phyloP scores from a whole-genome alignment of 2,113 vertebrate species.

The Corydoras sp. region DNA sequence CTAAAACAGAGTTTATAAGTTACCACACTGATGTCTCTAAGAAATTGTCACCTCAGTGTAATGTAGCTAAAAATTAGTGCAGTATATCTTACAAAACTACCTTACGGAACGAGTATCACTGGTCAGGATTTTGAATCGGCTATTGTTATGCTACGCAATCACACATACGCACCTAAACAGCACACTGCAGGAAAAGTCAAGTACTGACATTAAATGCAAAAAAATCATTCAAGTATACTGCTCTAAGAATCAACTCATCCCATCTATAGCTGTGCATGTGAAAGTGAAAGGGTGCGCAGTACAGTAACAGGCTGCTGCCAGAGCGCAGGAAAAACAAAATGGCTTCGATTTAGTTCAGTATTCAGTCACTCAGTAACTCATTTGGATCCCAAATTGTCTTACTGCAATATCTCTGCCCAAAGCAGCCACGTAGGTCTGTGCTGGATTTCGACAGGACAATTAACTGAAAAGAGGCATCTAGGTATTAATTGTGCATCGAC shows the following conservation, averaged over 20 bases:
- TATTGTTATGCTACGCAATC: conserved; percentile 7
- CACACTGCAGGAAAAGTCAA: conserved; percentile 62
- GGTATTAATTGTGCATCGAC: conserved; percentile 36
- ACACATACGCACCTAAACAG: background rate
- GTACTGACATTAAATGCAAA: conserved; percentile 66
- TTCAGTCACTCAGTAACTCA: conserved; percentile 32
- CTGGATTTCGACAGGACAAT: conserved; percentile 5
- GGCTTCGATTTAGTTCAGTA: conserved; percentile 32
- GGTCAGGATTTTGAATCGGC: conserved; percentile 43
- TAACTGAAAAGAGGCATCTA: conserved; percentile 41
- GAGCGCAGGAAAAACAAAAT: conserved; percentile 13
- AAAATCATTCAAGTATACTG: conserved; percentile 51
- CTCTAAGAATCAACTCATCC: conserved; percentile 37
- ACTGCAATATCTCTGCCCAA: background rate
- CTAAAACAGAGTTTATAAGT: conserved; percentile 5
- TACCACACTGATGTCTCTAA: background rate
- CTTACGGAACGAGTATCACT: conserved; percentile 55
- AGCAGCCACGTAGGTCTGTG: background rate
- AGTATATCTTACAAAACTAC: conserved; percentile 56
- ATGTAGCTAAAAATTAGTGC: conserved; percentile 60
- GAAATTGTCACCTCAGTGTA: conserved; percentile 29
- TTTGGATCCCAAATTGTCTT: conserved; percentile 18
- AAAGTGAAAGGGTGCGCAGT: conserved; percentile 32
- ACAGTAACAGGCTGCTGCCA: conserved; percentile 18
- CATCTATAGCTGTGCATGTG: conserved; percentile 31